Conservation (phyloP, 2,797 vertebrate species). For the Falco cherrug region DNA sequence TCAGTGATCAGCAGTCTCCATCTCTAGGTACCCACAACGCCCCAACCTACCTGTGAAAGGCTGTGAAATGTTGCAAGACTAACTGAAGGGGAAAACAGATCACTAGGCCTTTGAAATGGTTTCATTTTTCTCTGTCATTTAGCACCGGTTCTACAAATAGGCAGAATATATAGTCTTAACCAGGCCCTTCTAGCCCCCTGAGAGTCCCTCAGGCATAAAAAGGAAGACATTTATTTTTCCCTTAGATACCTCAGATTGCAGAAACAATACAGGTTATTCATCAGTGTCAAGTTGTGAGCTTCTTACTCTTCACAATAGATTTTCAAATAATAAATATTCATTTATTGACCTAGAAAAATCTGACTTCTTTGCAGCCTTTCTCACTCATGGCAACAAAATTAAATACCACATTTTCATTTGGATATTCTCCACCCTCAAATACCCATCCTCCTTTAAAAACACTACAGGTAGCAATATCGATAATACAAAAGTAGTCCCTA, state of each 20-base stretch:
- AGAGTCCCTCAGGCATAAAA: neutral
- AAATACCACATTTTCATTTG: neutral
- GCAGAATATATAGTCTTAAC: neutral
- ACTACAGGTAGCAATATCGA: neutral
- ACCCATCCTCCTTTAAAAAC: neutral
- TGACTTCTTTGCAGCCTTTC: neutral
- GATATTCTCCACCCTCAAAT: neutral
- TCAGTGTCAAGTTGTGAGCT: conserved; percentile 14
- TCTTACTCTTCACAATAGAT: neutral
- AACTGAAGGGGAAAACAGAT: neutral
- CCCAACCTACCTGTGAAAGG: neutral
- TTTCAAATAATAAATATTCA: conserved; percentile 45
- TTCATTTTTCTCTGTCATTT: neutral
- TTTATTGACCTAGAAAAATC: conserved; percentile 42
- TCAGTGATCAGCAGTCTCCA: neutral
- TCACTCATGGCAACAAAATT: neutral
- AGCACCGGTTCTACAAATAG: neutral
- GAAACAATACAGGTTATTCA: conserved; percentile 18
- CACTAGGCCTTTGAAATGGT: neutral
- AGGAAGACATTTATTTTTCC: neutral
- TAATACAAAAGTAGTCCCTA: neutral
- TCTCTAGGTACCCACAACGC: neutral
- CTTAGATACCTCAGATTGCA: neutral
- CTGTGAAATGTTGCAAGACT: neutral
- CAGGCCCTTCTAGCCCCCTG: neutral